Conservation (phyloP, 2,113 vertebrate species). For the Pseudonaja textilis region DNA sequence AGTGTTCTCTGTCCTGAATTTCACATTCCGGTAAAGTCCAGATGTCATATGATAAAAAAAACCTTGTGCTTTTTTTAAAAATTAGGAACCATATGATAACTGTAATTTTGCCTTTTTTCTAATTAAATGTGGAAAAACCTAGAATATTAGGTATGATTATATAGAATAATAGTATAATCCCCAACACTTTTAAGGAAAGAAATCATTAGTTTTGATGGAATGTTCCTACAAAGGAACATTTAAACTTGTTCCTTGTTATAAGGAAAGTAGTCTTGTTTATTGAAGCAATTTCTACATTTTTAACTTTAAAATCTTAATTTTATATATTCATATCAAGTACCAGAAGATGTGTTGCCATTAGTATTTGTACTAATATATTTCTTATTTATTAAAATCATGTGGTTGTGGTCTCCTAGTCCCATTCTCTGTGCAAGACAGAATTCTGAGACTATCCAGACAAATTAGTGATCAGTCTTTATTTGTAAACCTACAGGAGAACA, state of each 20-base stretch:
- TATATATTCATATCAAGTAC: neutral
- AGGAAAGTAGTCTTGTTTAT: neutral
- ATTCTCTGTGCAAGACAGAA: neutral
- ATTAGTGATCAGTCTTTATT: neutral
- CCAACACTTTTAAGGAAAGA: neutral
- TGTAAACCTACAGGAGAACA: neutral
- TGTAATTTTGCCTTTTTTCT: neutral
- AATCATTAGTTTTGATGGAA: neutral
- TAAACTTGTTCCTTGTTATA: too few relatives aligned
- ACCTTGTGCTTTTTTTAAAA: neutral
- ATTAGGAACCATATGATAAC: neutral
- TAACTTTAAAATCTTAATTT: neutral
- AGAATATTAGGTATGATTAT: neutral
- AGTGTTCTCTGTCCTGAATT: neutral
- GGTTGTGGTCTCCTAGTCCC: neutral
- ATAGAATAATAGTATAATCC: neutral
- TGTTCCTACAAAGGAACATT: neutral
- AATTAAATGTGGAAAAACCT: neutral
- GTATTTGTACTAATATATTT: neutral
- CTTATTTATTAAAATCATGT: neutral
- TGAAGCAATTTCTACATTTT: neutral
- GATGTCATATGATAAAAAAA: neutral
- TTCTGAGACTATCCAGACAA: neutral
- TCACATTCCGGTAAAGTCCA: neutral
- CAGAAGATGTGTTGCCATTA: neutral